phyloP scores from a whole-genome alignment of 2,113 vertebrate species.

The Coreoperca whiteheadi region DNA sequence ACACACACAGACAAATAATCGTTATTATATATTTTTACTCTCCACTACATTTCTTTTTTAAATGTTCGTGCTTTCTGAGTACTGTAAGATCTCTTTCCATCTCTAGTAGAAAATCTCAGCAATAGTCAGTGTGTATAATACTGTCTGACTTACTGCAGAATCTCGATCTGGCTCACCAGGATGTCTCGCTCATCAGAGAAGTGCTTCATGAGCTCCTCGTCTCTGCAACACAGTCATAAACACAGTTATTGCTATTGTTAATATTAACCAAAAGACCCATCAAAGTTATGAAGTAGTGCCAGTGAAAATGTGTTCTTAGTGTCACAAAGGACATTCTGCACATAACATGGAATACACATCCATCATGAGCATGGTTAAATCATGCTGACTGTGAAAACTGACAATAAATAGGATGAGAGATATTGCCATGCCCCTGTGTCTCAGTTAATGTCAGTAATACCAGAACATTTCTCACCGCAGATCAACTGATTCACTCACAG shows the following conservation, averaged over 20 bases:
- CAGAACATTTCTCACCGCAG: background rate
- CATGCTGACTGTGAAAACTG: background rate
- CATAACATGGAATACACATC: background rate
- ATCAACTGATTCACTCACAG: background rate
- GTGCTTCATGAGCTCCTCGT: slow-evolving; percentile 91
- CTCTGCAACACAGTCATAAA: slow-evolving; percentile 79
- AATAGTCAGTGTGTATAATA: background rate
- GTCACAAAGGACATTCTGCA: background rate
- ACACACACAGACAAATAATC: slow-evolving; percentile 16
- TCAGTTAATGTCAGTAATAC: background rate
- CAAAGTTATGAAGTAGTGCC: background rate
- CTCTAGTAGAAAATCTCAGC: background rate
- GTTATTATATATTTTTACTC: background rate
- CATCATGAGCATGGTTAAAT: background rate
- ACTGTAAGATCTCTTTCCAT: background rate
- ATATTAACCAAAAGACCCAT: background rate
- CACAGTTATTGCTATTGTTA: background rate
- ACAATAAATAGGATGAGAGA: background rate
- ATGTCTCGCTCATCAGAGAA: slow-evolving; percentile 92
- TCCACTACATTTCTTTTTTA: background rate
- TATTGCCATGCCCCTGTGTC: background rate
- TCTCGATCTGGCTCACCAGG: slow-evolving; percentile 94
- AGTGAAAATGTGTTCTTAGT: background rate
- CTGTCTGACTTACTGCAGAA: slow-evolving; percentile 91
- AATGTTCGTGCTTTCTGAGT: background rate